These are phyloP conservation scores for Neoarius graeffei DNA, from an alignment of 2,113 vertebrate genomes.

Conservation along the genomic window DNA sequence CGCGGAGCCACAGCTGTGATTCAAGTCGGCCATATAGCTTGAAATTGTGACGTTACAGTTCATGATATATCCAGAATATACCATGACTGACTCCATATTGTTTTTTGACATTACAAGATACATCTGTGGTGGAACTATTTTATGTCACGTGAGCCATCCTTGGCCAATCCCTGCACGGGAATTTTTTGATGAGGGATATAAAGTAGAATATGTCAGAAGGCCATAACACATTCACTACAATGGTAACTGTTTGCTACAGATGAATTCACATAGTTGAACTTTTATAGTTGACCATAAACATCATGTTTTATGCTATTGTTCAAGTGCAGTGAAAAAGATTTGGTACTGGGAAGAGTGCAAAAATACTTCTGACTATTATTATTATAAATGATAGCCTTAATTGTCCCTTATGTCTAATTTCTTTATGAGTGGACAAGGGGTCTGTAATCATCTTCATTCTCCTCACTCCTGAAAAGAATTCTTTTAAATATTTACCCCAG, in stretches of 20 bases:
- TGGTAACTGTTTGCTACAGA: background rate
- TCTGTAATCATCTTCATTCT: background rate
- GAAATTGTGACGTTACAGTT: too few species aligned
- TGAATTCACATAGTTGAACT: background rate
- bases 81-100: too few species aligned
- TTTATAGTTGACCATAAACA: background rate
- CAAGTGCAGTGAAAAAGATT: constrained; percentile 1
- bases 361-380: background rate
- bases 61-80: too few species aligned
- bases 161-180: too few species aligned
- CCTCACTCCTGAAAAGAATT: constrained; percentile 9
- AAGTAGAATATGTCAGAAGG: background rate
- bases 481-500: constrained; percentile 12
- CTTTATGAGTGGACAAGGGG: background rate
- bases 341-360: background rate
- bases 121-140: too few species aligned
- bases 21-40: too few species aligned
- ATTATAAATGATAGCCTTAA: background rate
- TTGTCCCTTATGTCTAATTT: background rate
- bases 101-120: too few species aligned
- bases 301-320: background rate
- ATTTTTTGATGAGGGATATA: too few species aligned
- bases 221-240: background rate
- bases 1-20: too few species aligned
- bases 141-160: too few species aligned